A percentile compares a stretch with the other conserved stretches of the same genome.
phyloP scores from a whole-genome alignment of 2,888 invertebrate genomes.

The Erebia aethiops region DNA sequence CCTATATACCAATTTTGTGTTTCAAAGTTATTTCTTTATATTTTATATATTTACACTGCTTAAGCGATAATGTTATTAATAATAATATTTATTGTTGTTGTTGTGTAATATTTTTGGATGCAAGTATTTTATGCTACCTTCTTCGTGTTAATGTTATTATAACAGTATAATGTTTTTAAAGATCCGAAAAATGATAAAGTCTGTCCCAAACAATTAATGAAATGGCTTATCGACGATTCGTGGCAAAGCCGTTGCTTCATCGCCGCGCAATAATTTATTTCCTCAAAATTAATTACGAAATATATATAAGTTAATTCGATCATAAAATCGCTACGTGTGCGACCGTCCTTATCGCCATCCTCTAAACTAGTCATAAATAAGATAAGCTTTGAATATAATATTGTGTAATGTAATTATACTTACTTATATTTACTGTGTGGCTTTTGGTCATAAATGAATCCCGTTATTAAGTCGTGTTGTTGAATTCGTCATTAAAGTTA shows the following conservation, averaged over 20 bases:
- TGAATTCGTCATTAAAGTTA: constrained; percentile 52
- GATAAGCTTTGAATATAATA: constrained; percentile 69
- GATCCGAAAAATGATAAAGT: constrained; percentile 37
- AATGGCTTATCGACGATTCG: constrained; percentile 50
- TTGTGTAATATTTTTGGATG: constrained; percentile 80
- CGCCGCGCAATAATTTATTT: constrained; percentile 67
- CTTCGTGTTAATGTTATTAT: constrained; percentile 68
- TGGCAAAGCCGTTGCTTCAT: constrained; percentile 56
- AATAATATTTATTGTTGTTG: constrained; percentile 76
- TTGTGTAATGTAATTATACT: constrained; percentile 58
- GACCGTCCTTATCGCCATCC: constrained; percentile 83
- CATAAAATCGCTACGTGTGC: constrained; percentile 74
- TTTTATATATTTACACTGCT: constrained; percentile 80
- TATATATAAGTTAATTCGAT: constrained; percentile 65
- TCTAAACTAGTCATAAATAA: constrained; percentile 79
- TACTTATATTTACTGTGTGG: constrained; percentile 54
- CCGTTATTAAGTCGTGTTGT: constrained; percentile 45
- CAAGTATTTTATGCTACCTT: constrained; percentile 73
- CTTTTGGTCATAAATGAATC: constrained; percentile 50
- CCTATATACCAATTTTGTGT: constrained; percentile 56
- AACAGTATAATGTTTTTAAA: constrained; percentile 57
- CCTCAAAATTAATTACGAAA: constrained; percentile 71
- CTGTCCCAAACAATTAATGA: constrained; percentile 43
- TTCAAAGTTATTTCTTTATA: constrained; percentile 72
- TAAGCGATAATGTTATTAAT: constrained; percentile 77